Evolutionary conservation across 2,113 vertebrate genomes (phyloP).

Genomic region (Panthera leo): DNA sequence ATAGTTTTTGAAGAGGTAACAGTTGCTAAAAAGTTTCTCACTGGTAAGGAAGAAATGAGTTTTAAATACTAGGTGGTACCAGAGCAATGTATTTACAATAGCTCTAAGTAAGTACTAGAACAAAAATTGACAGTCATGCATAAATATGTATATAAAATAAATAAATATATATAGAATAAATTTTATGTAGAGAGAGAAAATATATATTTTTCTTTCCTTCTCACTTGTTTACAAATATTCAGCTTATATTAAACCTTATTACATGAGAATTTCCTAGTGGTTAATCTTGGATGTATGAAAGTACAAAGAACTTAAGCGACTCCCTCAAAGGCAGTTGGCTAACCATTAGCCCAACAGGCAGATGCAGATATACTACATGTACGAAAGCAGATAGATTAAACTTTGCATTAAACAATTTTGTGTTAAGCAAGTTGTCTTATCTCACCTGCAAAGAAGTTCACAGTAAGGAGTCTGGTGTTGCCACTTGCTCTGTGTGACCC

Average conservation of each 20-base stretch:
- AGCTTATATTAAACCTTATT: background rate
- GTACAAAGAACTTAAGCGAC: background rate
- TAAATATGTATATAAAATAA: background rate
- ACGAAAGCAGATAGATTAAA: background rate
- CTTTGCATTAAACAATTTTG: background rate
- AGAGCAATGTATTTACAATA: slow-evolving; percentile 89
- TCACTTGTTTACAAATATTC: background rate
- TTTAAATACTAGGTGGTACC: slow-evolving; percentile 94
- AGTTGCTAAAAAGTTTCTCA: slow-evolving; percentile 88
- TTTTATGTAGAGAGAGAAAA: background rate
- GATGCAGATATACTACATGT: background rate
- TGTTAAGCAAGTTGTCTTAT: background rate
- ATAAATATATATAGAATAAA: background rate
- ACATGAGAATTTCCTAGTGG: background rate
- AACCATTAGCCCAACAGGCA: background rate
- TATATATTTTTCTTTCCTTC: background rate
- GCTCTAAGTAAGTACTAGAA: slow-evolving; percentile 86
- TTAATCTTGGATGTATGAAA: background rate
- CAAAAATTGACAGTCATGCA: background rate
- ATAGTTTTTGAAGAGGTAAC: slow-evolving; percentile 91
- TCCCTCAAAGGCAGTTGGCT: background rate
- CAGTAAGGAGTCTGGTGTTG: background rate
- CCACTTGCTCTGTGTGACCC: background rate
- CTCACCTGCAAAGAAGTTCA: background rate
- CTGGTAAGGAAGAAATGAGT: slow-evolving; percentile 90